Base-by-base conservation (phyloP, 2,888 invertebrate genomes). In the Spisula solida region DNA sequence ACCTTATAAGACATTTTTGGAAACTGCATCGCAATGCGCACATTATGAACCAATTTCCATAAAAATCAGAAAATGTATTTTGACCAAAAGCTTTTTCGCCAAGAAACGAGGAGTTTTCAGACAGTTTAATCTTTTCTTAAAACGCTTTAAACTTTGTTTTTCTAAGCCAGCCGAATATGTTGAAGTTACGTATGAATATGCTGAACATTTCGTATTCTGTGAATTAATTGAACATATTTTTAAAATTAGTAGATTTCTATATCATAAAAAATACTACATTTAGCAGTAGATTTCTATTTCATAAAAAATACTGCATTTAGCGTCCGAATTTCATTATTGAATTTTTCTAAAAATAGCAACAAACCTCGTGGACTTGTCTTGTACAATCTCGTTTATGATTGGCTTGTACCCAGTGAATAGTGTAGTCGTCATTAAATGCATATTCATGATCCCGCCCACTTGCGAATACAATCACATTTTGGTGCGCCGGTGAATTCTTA, bases 401-500 rank as follows among this genome's bases (percentile, higher is more conserved):
- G 89, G 92, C 94, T 79, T 92, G 89, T 5, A 95, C 93, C 97
- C 97, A 97, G 87, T 95, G 95, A 8, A 94, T 88, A 0, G 97
- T 96, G 92, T 95, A 96, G 81, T 97, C 96, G 79, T 95, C 94
- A 78, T 95, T 95, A 92, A 94, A 96, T 18, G 96, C 95, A 91
- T 96, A 96, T 88, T 97, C 96, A 86, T 95, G 93, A 34, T 96
- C 96, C 78, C 93, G 93, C 34, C 96, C 95, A 88, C 96, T 96
- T 41, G 96, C 95, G 90, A 96, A 95, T 47, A 97, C 96, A 25
- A 96, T 93, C 25, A 97, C 96, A 93, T 97, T 97, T 31, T 91
- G 87, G 92, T 97, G 96, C 0, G 93, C 91, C 47, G 89, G 83
- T 0, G 96, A 96, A 60, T 94, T 93, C 75, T 94, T 93, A 82